These are phyloP conservation scores for Platorchestia sp. DNA, from an alignment of 1,140 invertebrate species.

Conservation along the genomic window DNA sequence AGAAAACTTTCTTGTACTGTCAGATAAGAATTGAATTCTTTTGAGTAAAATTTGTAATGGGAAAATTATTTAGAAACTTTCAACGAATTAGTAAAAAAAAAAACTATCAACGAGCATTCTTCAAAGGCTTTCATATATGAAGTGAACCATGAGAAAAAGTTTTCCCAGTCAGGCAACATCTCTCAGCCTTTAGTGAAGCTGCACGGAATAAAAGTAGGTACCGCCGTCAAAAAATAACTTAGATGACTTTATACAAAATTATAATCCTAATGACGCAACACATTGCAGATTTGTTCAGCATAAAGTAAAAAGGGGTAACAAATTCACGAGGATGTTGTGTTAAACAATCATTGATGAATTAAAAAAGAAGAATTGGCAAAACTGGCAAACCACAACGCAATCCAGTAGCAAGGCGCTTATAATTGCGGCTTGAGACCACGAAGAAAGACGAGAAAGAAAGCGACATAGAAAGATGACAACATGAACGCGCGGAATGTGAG, in stretches of 20 bases:
- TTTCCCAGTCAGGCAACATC: neutral
- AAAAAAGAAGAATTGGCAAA: neutral
- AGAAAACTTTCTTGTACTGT: neutral
- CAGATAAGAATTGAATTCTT: neutral
- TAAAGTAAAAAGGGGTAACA: no score
- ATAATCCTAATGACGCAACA: neutral
- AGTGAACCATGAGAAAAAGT: neutral
- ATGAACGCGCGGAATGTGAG: neutral
- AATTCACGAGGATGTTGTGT: no score
- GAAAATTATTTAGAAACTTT: neutral
- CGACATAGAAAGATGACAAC: neutral
- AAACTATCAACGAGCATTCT: neutral
- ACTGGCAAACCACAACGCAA: neutral
- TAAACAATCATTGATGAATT: neutral
- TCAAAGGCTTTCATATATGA: neutral
- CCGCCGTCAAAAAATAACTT: neutral
- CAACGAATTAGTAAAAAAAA: neutral
- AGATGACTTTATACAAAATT: neutral
- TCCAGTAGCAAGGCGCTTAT: neutral
- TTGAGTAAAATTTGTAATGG: neutral
- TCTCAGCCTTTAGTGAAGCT: neutral
- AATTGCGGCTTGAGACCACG: neutral
- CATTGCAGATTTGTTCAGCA: no score
- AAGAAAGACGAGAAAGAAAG: neutral
- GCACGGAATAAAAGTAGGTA: neutral